Base-by-base conservation (phyloP, 2,888 invertebrate species). In the Tiliacea aurago region DNA sequence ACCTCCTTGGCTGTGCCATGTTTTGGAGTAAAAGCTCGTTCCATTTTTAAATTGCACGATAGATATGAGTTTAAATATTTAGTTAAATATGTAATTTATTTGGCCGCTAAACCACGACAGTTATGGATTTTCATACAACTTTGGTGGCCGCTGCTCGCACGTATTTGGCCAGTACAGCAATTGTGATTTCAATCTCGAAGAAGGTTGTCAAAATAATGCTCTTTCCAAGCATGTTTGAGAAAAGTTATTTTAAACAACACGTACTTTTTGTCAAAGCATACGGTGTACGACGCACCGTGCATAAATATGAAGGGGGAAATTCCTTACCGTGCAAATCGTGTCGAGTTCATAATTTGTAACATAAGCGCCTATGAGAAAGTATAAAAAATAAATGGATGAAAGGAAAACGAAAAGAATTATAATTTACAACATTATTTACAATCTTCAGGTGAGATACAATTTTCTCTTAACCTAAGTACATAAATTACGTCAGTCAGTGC, bases 201-300 rank as follows among this genome's bases (percentile, higher is more conserved):
- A n/a, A n/a, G n/a, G n/a, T n/a, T n/a, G n/a, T n/a, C n/a, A n/a
- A n/a, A n/a, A n/a, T n/a, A n/a, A n/a, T n/a, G n/a, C n/a, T n/a
- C n/a, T n/a, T n/a, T n/a, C n/a, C n/a, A n/a, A n/a, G n/a, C n/a
- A n/a, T n/a, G n/a, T n/a, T n/a, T n/a, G n/a, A n/a, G n/a, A n/a
- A n/a, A 64, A 55, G 41, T 47, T 66, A 67, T 66, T 77, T 82
- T 37, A 41, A 65, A 76, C 66, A 76, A 82, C 70, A 55, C 43
- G 78, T 78, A 58, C 69, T 82, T 62, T 69, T 58, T 69, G 56
- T 78, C 83, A 83, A 78, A 83, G 83, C 83, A 78, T 62, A 51
- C 9, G 18, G 45, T 66, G 13, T 28, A 55, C 55, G 56, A 78
- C 78, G 56, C 62, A 43, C 23, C 41, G 2, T 20, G 49, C 83